A percentile compares a stretch with the other conserved stretches of the same genome.
Evolutionary conservation across 2,888 invertebrate species (phyloP).

Genomic region (Noctua pronuba): DNA sequence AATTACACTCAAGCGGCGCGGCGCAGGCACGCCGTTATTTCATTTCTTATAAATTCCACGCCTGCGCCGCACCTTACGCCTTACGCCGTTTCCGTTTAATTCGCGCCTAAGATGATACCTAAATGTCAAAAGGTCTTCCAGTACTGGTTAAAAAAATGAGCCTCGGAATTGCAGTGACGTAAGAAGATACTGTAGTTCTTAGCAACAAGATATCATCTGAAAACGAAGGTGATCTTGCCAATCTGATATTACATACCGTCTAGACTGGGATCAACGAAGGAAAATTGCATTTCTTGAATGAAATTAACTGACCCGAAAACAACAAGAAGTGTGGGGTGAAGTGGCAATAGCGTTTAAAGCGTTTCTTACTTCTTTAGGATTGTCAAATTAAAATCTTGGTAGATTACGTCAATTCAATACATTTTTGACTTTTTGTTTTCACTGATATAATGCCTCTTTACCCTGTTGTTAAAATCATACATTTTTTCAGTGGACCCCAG

Average conservation of each 20-base stretch:
- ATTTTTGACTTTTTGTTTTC: no score
- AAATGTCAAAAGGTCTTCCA: background rate
- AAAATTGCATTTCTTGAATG: slow-evolving; percentile 19
- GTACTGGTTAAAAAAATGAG: background rate
- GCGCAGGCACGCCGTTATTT: no score
- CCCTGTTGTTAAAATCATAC: no score
- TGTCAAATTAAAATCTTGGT: background rate
- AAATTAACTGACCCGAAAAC: slow-evolving; percentile 9
- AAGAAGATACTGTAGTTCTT: slow-evolving; percentile 1
- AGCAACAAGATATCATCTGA: slow-evolving; percentile 26
- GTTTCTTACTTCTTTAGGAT: background rate
- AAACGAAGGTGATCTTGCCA: slow-evolving; percentile 14
- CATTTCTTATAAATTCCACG: no score
- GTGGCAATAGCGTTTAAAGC: background rate
- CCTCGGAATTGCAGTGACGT: background rate
- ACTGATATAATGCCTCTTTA: no score
- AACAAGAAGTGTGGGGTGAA: background rate
- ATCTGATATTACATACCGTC: slow-evolving; percentile 38
- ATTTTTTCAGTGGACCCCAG: no score
- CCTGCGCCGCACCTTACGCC: no score
- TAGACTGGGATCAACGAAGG: slow-evolving; percentile 24
- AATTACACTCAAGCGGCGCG: no score
- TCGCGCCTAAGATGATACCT: no score
- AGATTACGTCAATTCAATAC: no score
- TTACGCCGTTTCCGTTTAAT: no score